phyloP scores from a whole-genome alignment of 2,888 invertebrate species.

The Erebia epiphron region DNA sequence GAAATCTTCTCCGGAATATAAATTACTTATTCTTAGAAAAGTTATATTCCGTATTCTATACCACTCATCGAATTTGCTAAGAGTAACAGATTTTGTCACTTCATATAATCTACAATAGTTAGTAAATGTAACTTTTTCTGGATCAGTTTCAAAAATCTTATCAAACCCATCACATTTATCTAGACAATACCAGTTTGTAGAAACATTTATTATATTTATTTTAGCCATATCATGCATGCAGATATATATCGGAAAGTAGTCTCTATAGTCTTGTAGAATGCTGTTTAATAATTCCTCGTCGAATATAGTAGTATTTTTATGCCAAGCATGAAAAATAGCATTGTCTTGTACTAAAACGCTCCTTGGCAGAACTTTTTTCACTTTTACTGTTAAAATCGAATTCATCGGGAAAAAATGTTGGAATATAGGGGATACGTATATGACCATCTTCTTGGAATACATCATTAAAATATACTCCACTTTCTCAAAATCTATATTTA shows the following conservation, averaged over 20 bases:
- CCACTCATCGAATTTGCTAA: conserved; percentile 12
- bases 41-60: conserved; percentile 1
- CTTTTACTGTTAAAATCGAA: conserved; percentile 10
- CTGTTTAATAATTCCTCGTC: neutral
- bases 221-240: conserved; percentile 5
- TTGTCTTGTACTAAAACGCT: conserved; percentile 1
- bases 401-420: neutral
- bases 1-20: conserved; percentile 8
- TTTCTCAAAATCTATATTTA: conserved; percentile 7
- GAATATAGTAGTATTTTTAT: conserved; percentile 6
- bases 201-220: conserved; percentile 5
- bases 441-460: conserved; percentile 5
- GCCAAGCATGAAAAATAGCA: conserved; percentile 9
- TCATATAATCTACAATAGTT: conserved; percentile 5
- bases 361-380: conserved; percentile 6
- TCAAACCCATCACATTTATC: conserved; percentile 10
- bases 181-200: conserved; percentile 17
- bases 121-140: neutral
- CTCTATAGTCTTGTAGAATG: conserved; percentile 2
- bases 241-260: conserved; percentile 15
- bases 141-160: neutral
- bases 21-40: conserved; percentile 16
- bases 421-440: conserved; percentile 14
- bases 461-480: conserved; percentile 14
- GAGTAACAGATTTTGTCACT: neutral